Evolutionary conservation across 1,140 invertebrate genomes (phyloP).

Genomic region (Rhynchophorus ferrugineus): DNA sequence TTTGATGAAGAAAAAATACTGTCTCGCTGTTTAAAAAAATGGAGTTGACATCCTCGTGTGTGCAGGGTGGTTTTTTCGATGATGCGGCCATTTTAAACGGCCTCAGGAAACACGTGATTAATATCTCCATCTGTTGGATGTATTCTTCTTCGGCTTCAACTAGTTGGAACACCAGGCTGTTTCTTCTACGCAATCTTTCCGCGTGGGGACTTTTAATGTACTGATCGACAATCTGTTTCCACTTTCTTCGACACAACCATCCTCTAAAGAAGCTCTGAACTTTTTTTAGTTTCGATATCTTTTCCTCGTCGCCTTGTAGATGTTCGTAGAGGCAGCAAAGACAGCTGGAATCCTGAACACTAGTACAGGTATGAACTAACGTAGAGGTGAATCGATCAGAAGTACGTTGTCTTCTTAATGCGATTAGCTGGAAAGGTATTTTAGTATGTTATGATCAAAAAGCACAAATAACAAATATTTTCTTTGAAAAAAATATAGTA

Average conservation of each 20-base stretch:
- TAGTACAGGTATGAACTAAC: slow-evolving; percentile 14
- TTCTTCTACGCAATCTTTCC: slow-evolving; percentile 88
- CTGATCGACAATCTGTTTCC: slow-evolving; percentile 93
- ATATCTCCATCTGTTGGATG: slow-evolving; percentile 82
- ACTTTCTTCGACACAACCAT: slow-evolving; percentile 85
- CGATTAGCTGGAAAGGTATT: slow-evolving; percentile 3
- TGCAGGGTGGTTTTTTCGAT: slow-evolving; percentile 87
- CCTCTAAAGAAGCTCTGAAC: slow-evolving; percentile 92
- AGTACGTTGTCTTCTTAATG: slow-evolving; percentile 10
- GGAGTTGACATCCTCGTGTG: slow-evolving; percentile 91
- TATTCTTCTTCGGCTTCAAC: slow-evolving; percentile 89
- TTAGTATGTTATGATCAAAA: too few species aligned
- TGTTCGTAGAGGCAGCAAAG: slow-evolving; percentile 15
- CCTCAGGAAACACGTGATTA: slow-evolving; percentile 86
- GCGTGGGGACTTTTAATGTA: slow-evolving; percentile 93
- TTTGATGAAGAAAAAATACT: slow-evolving; percentile 89
- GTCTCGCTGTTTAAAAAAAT: slow-evolving; percentile 94
- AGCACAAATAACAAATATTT: too few species aligned
- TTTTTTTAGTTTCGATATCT: slow-evolving; percentile 86
- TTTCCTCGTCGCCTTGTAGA: slow-evolving; percentile 16
- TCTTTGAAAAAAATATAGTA: too few species aligned
- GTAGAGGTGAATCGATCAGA: slow-evolving; percentile 4
- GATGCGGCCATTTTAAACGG: slow-evolving; percentile 93
- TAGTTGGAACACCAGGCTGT: slow-evolving; percentile 89
- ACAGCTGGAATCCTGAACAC: slow-evolving; percentile 10